These are phyloP conservation scores for Mesoclemmys tuberculata DNA, from an alignment of 2,113 vertebrate species.

Conservation along the genomic window DNA sequence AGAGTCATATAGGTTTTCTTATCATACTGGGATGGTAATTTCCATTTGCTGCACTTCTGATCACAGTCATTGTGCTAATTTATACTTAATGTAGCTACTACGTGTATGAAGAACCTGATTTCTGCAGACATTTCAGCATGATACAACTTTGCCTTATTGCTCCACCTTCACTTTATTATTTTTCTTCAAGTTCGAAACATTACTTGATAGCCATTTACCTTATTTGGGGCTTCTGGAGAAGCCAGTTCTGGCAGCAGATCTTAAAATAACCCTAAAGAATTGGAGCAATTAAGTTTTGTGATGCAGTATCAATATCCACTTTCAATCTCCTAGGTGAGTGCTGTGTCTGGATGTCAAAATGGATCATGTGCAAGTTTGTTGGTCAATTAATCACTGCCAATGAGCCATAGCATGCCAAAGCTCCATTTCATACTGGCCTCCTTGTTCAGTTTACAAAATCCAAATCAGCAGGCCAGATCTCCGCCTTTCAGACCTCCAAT, in stretches of 20 bases:
- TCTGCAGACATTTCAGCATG: neutral
- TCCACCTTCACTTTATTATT: neutral
- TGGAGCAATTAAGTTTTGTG: slow-evolving; percentile 36
- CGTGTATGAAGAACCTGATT: slow-evolving; percentile 1
- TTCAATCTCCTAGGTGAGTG: slow-evolving; percentile 79
- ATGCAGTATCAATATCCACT: slow-evolving; percentile 48
- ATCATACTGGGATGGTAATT: neutral
- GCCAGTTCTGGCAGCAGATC: slow-evolving; percentile 2
- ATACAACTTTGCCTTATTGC: neutral
- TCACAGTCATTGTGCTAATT: neutral
- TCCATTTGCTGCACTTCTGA: neutral
- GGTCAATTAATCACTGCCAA: slow-evolving; percentile 86
- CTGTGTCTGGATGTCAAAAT: slow-evolving; percentile 80
- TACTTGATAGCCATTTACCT: neutral
- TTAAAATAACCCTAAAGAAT: neutral
- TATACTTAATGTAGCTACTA: neutral
- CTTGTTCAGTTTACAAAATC: slow-evolving; percentile 49
- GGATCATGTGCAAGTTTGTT: slow-evolving; percentile 83
- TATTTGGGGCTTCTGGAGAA: neutral
- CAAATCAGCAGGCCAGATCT: slow-evolving; percentile 31
- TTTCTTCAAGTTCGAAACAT: slow-evolving; percentile 13
- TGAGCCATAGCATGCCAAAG: slow-evolving; percentile 82
- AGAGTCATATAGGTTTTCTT: neutral
- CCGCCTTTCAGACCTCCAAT: slow-evolving; percentile 28
- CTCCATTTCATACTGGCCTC: slow-evolving; percentile 57